These are phyloP conservation scores for Xenops minutus DNA, from an alignment of 2,797 vertebrate genomes.

Conservation along the genomic window DNA sequence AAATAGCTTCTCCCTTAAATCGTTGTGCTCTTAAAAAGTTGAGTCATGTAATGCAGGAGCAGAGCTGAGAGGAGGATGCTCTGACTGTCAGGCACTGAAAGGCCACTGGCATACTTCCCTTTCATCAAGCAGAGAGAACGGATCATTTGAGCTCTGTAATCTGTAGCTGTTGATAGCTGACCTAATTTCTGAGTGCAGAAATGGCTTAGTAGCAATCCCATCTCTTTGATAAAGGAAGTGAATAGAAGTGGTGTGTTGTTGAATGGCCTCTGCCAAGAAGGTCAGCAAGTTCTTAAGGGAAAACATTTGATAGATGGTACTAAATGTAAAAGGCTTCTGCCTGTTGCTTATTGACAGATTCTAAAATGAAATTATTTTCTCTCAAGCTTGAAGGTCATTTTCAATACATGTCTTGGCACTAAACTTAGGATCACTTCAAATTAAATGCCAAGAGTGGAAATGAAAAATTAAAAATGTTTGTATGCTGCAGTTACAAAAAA, in stretches of 20 bases:
- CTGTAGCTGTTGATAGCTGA: slow-evolving; percentile 40
- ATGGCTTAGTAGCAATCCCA: not conserved
- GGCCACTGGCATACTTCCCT: not conserved
- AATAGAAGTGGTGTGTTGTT: slow-evolving; percentile 19
- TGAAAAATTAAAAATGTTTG: slow-evolving; percentile 35
- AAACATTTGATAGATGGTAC: slow-evolving; percentile 60
- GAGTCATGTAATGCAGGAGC: not conserved
- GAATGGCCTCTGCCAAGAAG: slow-evolving; percentile 39
- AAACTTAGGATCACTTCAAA: slow-evolving; percentile 20
- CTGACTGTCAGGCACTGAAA: not conserved
- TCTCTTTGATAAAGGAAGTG: slow-evolving; percentile 43
- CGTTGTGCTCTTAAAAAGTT: not conserved
- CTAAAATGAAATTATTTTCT: slow-evolving; percentile 61
- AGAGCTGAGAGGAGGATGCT: not conserved
- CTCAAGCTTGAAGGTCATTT: slow-evolving; percentile 60
- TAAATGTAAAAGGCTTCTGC: slow-evolving; percentile 49
- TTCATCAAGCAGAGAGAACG: not conserved
- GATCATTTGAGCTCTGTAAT: slow-evolving; percentile 6
- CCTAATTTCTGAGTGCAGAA: slow-evolving; percentile 49
- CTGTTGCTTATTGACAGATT: slow-evolving; percentile 56
- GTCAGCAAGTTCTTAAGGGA: slow-evolving; percentile 61
- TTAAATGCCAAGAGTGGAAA: slow-evolving; percentile 17
- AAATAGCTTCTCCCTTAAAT: not conserved
- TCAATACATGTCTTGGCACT: not conserved
- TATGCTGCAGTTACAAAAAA: not conserved